phyloP scores from a whole-genome alignment of 2,797 vertebrate genomes.

The Picus viridis region DNA sequence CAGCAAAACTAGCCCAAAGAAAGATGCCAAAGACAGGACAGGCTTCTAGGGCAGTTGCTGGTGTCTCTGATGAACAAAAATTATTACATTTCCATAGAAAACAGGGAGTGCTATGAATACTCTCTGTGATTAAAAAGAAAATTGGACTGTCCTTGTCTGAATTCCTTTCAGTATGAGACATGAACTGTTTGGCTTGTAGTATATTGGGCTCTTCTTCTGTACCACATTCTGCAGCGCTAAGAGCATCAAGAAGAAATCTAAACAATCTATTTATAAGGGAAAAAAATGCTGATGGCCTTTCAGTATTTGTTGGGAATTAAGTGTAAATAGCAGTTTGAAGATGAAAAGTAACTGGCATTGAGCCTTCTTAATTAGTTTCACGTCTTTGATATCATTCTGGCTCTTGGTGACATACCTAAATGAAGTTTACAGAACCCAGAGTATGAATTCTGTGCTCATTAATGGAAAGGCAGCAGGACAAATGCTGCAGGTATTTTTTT shows the following conservation, averaged over 20 bases:
- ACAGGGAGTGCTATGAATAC: conserved; percentile 17
- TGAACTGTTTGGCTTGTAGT: background rate
- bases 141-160: conserved; percentile 19
- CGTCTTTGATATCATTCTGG: conserved; percentile 55
- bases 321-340: conserved; percentile 64
- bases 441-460: conserved; percentile 62
- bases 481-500: conserved; percentile 11
- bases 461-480: conserved; percentile 31
- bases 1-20: background rate
- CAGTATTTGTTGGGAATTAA: conserved; percentile 58
- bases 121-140: conserved; percentile 18
- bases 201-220: background rate
- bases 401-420: conserved; percentile 70
- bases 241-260: conserved; percentile 32
- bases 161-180: conserved; percentile 24
- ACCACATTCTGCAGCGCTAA: background rate
- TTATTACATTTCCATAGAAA: conserved; percentile 41
- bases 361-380: conserved; percentile 73
- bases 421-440: conserved; percentile 61
- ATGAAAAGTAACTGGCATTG: conserved; percentile 72
- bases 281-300: conserved; percentile 67
- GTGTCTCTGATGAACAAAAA: conserved; percentile 40
- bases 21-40: background rate
- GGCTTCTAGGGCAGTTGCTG: background rate
- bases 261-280: conserved; percentile 60